phyloP scores from a whole-genome alignment of 1,140 invertebrate genomes.

The Conus ventricosus region DNA sequence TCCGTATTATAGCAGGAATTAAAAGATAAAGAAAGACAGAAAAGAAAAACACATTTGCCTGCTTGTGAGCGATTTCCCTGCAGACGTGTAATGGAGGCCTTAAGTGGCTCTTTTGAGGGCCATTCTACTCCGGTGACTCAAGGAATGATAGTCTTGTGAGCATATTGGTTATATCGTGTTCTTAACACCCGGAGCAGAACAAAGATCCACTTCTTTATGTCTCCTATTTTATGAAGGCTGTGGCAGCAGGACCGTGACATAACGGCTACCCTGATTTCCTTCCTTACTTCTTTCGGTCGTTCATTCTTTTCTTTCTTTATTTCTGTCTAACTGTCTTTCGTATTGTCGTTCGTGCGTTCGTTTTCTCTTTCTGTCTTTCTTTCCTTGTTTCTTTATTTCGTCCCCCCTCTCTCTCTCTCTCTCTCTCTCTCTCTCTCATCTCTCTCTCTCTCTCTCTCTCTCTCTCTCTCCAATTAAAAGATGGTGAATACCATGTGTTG shows the following conservation, averaged over 20 bases:
- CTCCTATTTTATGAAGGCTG: background rate
- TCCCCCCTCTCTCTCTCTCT: background rate
- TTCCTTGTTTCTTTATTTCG: background rate
- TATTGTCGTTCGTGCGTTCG: too few species aligned
- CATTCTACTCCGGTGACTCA: too few species aligned
- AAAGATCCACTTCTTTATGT: background rate
- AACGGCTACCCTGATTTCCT: background rate
- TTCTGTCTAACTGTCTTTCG: too few species aligned
- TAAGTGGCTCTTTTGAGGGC: too few species aligned
- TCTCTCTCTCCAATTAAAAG: background rate
- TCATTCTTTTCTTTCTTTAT: too few species aligned
- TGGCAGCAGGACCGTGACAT: background rate
- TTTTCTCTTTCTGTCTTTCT: background rate
- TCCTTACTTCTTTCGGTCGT: background rate
- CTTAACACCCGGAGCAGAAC: too few species aligned
- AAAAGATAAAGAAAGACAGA: too few species aligned
- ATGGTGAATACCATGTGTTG: too few species aligned
- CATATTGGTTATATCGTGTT: background rate
- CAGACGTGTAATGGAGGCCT: too few species aligned
- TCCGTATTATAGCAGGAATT: too few species aligned
- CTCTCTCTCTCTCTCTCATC: conserved; percentile 15
- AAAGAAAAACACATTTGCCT: too few species aligned
- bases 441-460: background rate
- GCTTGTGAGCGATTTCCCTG: too few species aligned
- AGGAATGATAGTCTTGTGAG: background rate